phyloP scores from a whole-genome alignment of 2,888 invertebrate species.

The Dryocosmus kuriphilus region DNA sequence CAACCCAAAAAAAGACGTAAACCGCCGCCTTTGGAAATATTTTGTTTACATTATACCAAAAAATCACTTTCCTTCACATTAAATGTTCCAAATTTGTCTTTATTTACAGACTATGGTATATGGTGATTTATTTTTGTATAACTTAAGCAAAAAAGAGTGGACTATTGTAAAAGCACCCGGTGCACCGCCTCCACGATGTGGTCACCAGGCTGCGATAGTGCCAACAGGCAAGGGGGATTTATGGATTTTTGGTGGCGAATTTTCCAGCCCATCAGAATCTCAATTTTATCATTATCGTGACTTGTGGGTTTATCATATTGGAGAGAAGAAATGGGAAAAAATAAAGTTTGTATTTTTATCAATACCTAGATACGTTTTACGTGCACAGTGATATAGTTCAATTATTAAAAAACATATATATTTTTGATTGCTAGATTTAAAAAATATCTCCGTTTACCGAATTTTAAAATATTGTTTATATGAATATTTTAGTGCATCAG shows the following conservation, averaged over 20 bases:
- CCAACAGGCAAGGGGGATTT: constrained; percentile 86
- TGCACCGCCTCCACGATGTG: constrained; percentile 93
- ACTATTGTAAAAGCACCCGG: constrained; percentile 87
- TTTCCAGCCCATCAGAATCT: constrained; percentile 91
- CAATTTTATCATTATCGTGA: constrained; percentile 97
- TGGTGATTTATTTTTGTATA: constrained; percentile 91
- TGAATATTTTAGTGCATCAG: constrained; percentile 77
- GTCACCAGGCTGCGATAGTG: constrained; percentile 91
- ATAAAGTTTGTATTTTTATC: constrained; percentile 74
- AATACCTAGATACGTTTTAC: no score
- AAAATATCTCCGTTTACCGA: not conserved
- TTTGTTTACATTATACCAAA: not conserved
- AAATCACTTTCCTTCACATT: no score
- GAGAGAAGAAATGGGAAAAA: constrained; percentile 91
- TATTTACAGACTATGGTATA: constrained; percentile 87
- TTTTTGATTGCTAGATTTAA: not conserved
- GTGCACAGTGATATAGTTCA: no score
- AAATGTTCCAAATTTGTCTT: not conserved
- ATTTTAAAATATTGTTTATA: constrained; percentile 5
- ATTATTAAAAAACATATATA: no score
- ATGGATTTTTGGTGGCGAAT: constrained; percentile 95
- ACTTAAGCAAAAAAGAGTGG: constrained; percentile 89
- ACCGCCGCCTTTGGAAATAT: not conserved
- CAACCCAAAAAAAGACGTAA: no score
- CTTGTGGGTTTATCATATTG: constrained; percentile 91